These are phyloP conservation scores for Thyatira batis DNA, from an alignment of 2,888 invertebrate species.

Conservation along the genomic window DNA sequence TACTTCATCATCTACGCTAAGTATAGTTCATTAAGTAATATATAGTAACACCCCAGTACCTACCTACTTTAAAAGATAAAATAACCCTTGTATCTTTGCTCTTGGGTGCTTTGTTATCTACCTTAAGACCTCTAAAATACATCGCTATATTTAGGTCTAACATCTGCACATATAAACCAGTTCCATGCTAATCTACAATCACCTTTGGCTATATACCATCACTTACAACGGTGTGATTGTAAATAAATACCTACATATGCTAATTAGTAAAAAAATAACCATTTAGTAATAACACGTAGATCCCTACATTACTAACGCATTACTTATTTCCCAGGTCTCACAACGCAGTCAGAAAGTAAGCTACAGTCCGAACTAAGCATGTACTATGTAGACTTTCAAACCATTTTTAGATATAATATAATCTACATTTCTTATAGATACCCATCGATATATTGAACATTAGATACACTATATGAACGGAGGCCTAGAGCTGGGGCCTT, in stretches of 20 bases:
- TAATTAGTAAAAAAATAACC: background rate
- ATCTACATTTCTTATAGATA: conserved; percentile 9
- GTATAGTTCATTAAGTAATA: no score
- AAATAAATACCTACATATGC: no score
- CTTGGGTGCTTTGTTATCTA: no score
- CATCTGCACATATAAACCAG: no score
- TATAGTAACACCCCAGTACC: no score
- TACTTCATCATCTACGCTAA: no score
- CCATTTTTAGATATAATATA: conserved; percentile 13
- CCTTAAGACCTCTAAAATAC: no score
- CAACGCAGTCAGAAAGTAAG: conserved; percentile 80
- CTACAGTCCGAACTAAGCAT: conserved; percentile 62
- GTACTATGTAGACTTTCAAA: conserved; percentile 39
- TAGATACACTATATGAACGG: conserved; percentile 8
- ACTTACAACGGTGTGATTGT: background rate
- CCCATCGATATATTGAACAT: background rate
- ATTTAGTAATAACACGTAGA: background rate
- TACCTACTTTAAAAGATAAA: no score
- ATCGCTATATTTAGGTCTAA: no score
- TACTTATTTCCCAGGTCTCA: conserved; percentile 80
- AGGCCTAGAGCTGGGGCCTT: no score
- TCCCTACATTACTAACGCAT: conserved; percentile 57
- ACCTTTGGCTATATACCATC: background rate
- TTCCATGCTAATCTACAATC: no score
- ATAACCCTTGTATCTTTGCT: no score